These are phyloP conservation scores for Tympanoctomys barrerae DNA, from an alignment of 2,797 vertebrate species.

Conservation along the genomic window DNA sequence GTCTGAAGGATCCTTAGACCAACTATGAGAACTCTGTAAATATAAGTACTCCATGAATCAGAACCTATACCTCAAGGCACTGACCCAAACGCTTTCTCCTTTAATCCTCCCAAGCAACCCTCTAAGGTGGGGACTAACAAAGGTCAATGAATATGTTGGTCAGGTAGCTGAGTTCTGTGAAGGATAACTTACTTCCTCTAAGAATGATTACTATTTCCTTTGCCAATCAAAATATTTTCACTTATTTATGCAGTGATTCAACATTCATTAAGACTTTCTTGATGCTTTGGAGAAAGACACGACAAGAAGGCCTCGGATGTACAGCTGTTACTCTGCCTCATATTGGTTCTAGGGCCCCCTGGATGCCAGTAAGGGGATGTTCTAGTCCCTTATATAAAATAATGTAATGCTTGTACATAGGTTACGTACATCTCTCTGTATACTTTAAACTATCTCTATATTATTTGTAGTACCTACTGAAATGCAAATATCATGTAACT, in stretches of 20 bases:
- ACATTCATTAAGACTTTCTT: slow-evolving; percentile 25
- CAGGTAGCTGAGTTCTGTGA: not conserved
- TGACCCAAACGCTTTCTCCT: not conserved
- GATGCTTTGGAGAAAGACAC: slow-evolving; percentile 15
- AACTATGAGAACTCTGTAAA: not conserved
- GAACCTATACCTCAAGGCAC: not conserved
- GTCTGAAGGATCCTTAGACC: not conserved
- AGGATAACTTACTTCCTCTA: slow-evolving; percentile 15
- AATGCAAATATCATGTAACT: not conserved
- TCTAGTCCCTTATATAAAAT: not conserved
- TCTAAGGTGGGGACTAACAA: not conserved
- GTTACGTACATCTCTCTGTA: not conserved
- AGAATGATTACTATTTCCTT: not conserved
- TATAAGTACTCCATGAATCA: not conserved
- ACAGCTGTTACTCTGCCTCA: not conserved
- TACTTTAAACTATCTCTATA: not conserved
- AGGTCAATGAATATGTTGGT: not conserved
- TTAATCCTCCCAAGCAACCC: not conserved
- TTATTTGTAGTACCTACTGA: not conserved
- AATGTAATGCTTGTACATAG: not conserved
- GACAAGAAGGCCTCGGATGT: not conserved
- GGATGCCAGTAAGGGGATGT: not conserved
- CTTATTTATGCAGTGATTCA: not conserved
- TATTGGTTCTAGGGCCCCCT: not conserved
- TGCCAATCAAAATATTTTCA: not conserved